Conservation (phyloP, 2,888 invertebrate genomes). For the Strigamia transsilvanica region DNA sequence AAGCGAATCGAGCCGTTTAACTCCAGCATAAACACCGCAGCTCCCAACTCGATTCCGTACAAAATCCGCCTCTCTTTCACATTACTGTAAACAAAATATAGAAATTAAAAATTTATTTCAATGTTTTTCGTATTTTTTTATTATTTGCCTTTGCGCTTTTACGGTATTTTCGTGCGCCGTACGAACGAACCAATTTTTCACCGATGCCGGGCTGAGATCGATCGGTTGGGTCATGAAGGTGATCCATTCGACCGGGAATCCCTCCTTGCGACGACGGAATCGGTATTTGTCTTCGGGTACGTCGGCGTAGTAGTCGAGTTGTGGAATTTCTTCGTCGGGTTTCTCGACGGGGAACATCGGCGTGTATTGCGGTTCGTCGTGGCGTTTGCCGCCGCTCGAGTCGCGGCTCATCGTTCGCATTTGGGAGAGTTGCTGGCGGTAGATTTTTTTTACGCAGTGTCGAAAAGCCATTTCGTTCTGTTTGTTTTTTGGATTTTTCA, state of each 20-base stretch:
- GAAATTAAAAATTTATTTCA: background rate
- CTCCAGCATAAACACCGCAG: background rate
- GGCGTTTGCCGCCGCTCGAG: background rate
- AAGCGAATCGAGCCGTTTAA: background rate
- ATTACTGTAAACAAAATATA: background rate
- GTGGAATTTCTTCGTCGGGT: background rate
- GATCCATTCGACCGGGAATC: background rate
- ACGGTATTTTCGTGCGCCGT: background rate
- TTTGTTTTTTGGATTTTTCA: too few relatives aligned
- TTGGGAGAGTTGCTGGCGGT: background rate
- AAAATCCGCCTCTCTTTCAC: background rate
- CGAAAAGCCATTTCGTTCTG: too few relatives aligned
- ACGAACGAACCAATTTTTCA: background rate
- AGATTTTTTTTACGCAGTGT: background rate
- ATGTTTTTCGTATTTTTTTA: background rate
- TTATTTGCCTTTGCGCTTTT: background rate
- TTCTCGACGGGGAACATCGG: background rate
- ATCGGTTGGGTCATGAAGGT: slow-evolving; percentile 10
- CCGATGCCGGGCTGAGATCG: background rate
- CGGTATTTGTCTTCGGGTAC: background rate
- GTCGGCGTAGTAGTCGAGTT: background rate
- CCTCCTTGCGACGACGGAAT: background rate
- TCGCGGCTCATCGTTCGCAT: background rate
- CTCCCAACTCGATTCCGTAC: slow-evolving; percentile 23
- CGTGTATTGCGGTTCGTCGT: background rate